Conservation (phyloP, 2,888 invertebrate genomes). For the Mesopsocus fuscifrons region DNA sequence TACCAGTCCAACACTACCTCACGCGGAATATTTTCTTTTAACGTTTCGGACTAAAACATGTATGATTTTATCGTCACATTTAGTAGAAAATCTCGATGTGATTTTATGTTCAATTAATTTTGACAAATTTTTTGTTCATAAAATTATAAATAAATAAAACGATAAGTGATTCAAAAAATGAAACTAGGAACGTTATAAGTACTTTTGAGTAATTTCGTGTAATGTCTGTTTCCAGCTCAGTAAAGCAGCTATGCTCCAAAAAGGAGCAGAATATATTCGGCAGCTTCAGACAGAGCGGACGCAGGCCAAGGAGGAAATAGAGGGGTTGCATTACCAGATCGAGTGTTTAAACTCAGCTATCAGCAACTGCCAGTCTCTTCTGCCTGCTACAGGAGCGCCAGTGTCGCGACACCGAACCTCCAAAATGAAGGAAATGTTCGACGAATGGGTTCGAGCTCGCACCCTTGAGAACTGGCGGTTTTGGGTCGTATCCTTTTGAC, state of each 20-base stretch:
- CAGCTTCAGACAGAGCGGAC: conserved; percentile 70
- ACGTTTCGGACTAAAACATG: too few relatives aligned
- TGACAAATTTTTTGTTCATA: too few relatives aligned
- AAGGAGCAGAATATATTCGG: conserved; percentile 88
- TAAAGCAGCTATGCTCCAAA: conserved; percentile 93
- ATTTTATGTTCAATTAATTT: too few relatives aligned
- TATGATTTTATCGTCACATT: too few relatives aligned
- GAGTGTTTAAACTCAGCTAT: conserved; percentile 80
- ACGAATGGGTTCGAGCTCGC: conserved; percentile 68
- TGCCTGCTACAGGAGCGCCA: conserved; percentile 91
- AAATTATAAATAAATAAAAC: too few relatives aligned
- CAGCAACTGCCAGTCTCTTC: conserved; percentile 82
- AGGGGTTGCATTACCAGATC: conserved; percentile 67
- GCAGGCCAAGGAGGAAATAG: conserved; percentile 79
- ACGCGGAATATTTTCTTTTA: too few relatives aligned
- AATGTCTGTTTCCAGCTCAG: conserved; percentile 54
- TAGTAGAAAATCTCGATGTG: too few relatives aligned
- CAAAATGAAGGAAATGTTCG: conserved; percentile 85
- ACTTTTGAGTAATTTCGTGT: too few relatives aligned
- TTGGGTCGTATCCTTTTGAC: conserved; percentile 81
- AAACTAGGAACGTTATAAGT: too few relatives aligned
- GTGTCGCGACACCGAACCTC: conserved; percentile 76
- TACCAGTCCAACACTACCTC: too few relatives aligned
- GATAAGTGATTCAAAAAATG: too few relatives aligned
- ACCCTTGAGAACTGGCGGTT: conserved; percentile 93